These are phyloP conservation scores for Pagrus major DNA, from an alignment of 2,113 vertebrate species.

Conservation along the genomic window DNA sequence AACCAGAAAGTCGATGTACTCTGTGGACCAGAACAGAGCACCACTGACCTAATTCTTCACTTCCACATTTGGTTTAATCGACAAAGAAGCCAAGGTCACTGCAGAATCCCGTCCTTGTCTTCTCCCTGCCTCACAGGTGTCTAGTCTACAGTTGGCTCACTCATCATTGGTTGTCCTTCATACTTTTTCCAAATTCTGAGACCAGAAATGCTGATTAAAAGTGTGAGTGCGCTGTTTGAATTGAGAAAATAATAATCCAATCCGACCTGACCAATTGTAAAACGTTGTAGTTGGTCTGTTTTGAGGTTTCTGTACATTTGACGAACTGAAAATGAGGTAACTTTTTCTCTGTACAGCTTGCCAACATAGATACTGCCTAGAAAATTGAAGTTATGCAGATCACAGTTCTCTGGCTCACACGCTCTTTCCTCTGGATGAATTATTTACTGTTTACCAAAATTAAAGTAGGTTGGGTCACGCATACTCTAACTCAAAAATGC, in stretches of 20 bases:
- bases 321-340: background rate
- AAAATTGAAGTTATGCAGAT: constrained; percentile 47
- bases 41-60: constrained; percentile 12
- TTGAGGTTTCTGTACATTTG: background rate
- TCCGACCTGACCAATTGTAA: background rate
- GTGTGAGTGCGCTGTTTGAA: background rate
- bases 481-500: constrained; percentile 12
- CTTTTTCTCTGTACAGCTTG: background rate
- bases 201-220: background rate
- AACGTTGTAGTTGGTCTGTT: background rate
- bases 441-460: constrained; percentile 72
- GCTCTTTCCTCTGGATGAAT: constrained; percentile 49
- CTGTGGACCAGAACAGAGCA: background rate
- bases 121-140: background rate
- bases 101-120: background rate
- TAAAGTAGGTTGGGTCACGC: constrained; percentile 34
- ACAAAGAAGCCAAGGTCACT: background rate
- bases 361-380: constrained; percentile 13
- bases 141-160: background rate
- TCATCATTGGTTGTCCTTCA: background rate
- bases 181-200: background rate
- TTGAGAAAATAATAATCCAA: constrained; percentile 3
- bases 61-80: constrained; percentile 13
- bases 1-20: background rate
- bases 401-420: constrained; percentile 49